Base-by-base conservation (phyloP, 2,888 invertebrate genomes). In the Chydorus sphaericus region DNA sequence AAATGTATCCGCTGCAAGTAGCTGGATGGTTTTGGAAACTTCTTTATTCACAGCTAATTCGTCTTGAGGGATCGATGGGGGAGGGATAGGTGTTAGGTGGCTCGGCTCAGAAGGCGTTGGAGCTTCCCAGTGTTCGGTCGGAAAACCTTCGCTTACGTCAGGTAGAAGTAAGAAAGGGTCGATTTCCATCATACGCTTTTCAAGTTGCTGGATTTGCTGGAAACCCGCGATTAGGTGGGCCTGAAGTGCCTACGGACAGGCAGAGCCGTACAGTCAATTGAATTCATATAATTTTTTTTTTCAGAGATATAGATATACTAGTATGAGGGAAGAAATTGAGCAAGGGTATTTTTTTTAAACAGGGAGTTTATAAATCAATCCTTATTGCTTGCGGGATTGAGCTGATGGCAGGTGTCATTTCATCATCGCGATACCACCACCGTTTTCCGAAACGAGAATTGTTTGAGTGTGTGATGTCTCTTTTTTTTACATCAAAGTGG, bases 171-270 rank as follows among this genome's bases (percentile, higher is more conserved):
- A 77, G 76, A 81, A 78, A 66, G 86, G 84, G 76, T 87, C 87
- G 77, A 82, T 73, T 70, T 76, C 77, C 74, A 79, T 80, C 73
- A 83, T 81, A 70, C 78, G 75, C 71, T 77, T 77, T 70, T 78
- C 77, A 74, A 84, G 77, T 20, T 39, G 37, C 23, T 36, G 53
- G 49, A 55, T 48, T 48, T 48, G 33, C 39, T 49, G 20, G 48
- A 48, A 48, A 48, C 48, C 48, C 23, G 55, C 49, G 48, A 30
- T 26, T 33, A 49, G 37, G 14, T 55, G 55, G 55, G 48, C 29
- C 49, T 48, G 55, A 31, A 55, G 28, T 48, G 55, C 55, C 55
- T 55, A 53, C 28, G 51, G 53, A 44, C 44, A 44, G 44, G 44
- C 44, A 44, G 20, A 20, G 44, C 44, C 44, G 44, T 44, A 28